Percentiles rank a stretch among this genome's conserved stretches.
phyloP scores from a whole-genome alignment of 1,140 invertebrate species.

The Limonius californicus region DNA sequence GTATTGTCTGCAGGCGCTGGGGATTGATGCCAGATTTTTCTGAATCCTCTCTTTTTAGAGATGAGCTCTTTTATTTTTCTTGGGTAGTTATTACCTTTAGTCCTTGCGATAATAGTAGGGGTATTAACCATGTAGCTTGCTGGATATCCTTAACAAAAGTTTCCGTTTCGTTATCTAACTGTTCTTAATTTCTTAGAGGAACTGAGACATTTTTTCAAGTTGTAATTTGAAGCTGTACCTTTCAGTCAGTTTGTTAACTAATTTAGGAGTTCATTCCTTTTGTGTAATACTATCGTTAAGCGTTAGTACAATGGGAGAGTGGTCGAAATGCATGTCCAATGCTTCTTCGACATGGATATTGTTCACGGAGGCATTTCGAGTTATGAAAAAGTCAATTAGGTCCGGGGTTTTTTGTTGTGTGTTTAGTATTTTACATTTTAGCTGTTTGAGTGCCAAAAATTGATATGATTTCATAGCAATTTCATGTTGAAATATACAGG shows the following conservation, averaged over 20 bases:
- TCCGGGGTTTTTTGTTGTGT: slow-evolving; percentile 45
- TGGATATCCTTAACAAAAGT: slow-evolving; percentile 7
- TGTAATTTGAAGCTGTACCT: slow-evolving; percentile 9
- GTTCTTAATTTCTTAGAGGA: slow-evolving; percentile 11
- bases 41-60: slow-evolving; percentile 13
- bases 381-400: slow-evolving; percentile 39
- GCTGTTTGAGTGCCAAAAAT: background rate
- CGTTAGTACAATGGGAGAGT: slow-evolving; percentile 29
- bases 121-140: background rate
- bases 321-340: slow-evolving; percentile 30
- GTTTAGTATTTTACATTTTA: slow-evolving; percentile 1
- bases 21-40: slow-evolving; percentile 19
- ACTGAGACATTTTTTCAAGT: background rate
- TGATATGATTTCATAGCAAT: too few species aligned
- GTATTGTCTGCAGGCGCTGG: background rate
- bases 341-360: slow-evolving; percentile 23
- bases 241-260: slow-evolving; percentile 13
- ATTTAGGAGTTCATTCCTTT: slow-evolving; percentile 12
- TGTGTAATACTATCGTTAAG: slow-evolving; percentile 16
- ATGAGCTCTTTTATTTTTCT: slow-evolving; percentile 2
- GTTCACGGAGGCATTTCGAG: slow-evolving; percentile 8
- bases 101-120: slow-evolving; percentile 3
- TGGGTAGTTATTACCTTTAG: slow-evolving; percentile 7
- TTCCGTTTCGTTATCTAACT: slow-evolving; percentile 17
- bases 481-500: too few species aligned